Percentiles rank a stretch among this genome's conserved stretches.
phyloP scores from a whole-genome alignment of 2,113 vertebrate genomes.

The Microcebus murinus region DNA sequence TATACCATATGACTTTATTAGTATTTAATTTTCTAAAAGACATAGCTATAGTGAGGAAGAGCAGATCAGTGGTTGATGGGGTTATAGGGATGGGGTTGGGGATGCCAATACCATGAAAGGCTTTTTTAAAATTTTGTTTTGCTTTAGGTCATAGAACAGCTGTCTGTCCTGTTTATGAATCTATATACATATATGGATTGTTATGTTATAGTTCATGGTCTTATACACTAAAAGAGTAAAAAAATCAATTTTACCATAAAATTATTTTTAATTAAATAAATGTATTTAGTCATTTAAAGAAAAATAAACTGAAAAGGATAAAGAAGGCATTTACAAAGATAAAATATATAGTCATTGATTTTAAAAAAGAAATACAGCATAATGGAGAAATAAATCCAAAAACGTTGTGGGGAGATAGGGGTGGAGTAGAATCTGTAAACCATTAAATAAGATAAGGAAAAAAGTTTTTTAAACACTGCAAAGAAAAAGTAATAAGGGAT shows the following conservation, averaged over 20 bases:
- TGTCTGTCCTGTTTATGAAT: neutral
- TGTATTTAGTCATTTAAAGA: neutral
- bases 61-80: neutral
- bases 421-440: neutral
- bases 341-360: neutral
- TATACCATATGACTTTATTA: neutral
- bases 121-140: neutral
- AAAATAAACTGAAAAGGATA: neutral
- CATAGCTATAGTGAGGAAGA: neutral
- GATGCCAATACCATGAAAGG: neutral
- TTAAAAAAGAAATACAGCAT: neutral
- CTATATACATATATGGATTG: neutral
- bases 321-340: neutral
- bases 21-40: neutral
- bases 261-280: neutral
- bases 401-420: neutral
- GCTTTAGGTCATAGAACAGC: neutral
- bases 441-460: neutral
- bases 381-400: neutral
- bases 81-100: neutral
- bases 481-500: neutral
- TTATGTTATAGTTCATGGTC: neutral
- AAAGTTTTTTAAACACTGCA: neutral
- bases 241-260: neutral
- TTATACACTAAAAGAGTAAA: neutral